Evolutionary conservation across 2,797 vertebrate species (phyloP), one percentile per base, ranked within the genome.

Genomic region (Pseudocheirus occidentalis): DNA sequence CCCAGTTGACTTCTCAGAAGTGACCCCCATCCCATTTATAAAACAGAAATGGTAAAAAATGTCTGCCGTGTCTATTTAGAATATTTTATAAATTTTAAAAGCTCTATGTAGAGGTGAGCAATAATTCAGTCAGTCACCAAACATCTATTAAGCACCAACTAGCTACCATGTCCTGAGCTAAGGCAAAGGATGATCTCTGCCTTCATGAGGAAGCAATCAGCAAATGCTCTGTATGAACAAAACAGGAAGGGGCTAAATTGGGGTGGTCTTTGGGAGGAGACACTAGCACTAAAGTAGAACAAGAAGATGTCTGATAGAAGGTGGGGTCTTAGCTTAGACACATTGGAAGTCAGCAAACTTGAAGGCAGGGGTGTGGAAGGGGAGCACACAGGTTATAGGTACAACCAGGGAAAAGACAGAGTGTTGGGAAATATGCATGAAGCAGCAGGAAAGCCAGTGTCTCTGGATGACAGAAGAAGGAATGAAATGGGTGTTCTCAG

Each of bases 21-120:
- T 6, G 5, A 0, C 2, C 1, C 16, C 9, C 16, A 5, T 5
- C 14, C 6, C 1, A n/a, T 66, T 73, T 40, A 40, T 73, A 24
- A 40, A 40, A 73, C 5, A 73, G 66, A 73, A 73, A 24, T 40
- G 16, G n/a, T 9, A 3, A 73, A 73, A 21, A 73, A 66, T n/a
- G 5, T 5, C 18, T 73, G 3, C 6, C 7, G 2, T 46, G 4
- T 1, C 40, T 81, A 81, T 27, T 27, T 46, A 81, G 40, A 73
- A 2, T 7, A 73, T 73, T 73, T 73, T 40, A 40, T 5, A 40
- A 40, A 73, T 24, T 5, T 27, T 46, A 46, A 27, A 81, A 46
- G n/a, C n/a, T 21, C 34, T 24, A 24, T 40, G 40, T 73, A 46
- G 40, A 81, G 27, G 21, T 46, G 7, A 46, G 40, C 21, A 27